phyloP scores from a whole-genome alignment of 1,140 invertebrate species.

The Chelonus insularis region DNA sequence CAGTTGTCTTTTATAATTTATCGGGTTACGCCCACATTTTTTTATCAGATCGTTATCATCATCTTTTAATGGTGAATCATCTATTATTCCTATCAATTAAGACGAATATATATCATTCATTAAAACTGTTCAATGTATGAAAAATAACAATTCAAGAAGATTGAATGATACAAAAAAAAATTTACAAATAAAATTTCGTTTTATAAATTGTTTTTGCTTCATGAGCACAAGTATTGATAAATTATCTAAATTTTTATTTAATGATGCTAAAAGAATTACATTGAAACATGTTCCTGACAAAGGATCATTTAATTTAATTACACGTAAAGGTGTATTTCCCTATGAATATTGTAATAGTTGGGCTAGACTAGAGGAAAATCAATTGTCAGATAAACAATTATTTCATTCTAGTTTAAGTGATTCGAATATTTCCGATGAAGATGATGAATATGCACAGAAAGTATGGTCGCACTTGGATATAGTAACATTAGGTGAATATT shows the following conservation, averaged over 20 bases:
- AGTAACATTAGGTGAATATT: conserved; percentile 50
- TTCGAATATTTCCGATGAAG: conserved; percentile 36
- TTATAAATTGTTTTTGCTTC: conserved; percentile 31
- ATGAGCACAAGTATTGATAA: conserved; percentile 22
- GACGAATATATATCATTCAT: no score
- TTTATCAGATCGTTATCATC: conserved; percentile 8
- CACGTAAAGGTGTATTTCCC: conserved; percentile 32
- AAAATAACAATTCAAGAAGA: neutral
- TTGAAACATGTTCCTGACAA: neutral
- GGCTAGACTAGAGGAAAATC: conserved; percentile 41
- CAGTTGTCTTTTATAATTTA: conserved; percentile 8
- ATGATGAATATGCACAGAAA: conserved; percentile 47
- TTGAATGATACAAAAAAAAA: no score
- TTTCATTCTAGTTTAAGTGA: conserved; percentile 47
- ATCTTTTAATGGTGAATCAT: neutral
- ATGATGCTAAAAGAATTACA: conserved; percentile 15
- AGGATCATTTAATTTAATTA: conserved; percentile 11
- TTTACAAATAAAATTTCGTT: conserved; percentile 30
- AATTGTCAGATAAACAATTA: conserved; percentile 39
- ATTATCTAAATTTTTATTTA: conserved; percentile 23
- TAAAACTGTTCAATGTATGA: neutral
- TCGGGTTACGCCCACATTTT: conserved; percentile 18
- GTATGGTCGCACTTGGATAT: conserved; percentile 50
- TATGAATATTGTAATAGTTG: conserved; percentile 42
- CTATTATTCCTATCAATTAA: neutral